These are phyloP conservation scores for Morus bassanus DNA, from an alignment of 2,797 vertebrate genomes.

Conservation along the genomic window DNA sequence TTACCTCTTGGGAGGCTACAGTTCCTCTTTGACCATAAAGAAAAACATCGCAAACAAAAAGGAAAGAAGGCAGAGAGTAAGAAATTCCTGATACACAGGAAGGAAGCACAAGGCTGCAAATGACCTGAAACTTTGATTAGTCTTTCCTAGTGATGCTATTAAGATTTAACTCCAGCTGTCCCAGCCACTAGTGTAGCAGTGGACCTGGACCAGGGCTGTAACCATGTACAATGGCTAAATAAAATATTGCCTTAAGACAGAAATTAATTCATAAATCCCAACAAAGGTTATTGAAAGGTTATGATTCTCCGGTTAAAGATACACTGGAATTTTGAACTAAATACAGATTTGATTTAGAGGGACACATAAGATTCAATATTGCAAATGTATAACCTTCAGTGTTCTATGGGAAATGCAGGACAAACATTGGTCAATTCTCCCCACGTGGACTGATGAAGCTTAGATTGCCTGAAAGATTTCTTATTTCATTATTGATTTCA, in stretches of 20 bases:
- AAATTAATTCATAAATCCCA: neutral
- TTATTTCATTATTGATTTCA: neutral
- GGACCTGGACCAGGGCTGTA: neutral
- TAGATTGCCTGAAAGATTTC: neutral
- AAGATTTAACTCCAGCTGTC: neutral
- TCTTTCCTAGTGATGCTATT: neutral
- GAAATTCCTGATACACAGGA: neutral
- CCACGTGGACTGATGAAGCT: neutral
- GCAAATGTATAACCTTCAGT: neutral
- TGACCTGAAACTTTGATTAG: neutral
- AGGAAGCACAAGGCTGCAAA: conserved; percentile 7
- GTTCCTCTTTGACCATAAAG: neutral
- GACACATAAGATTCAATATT: neutral
- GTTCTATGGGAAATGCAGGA: neutral
- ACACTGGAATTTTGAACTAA: neutral
- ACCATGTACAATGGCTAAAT: neutral
- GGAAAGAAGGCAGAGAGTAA: neutral
- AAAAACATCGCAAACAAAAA: neutral
- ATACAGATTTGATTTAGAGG: neutral
- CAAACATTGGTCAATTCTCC: neutral
- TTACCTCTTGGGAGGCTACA: neutral
- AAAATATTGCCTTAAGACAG: neutral
- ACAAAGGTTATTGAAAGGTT: neutral
- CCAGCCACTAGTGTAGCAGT: neutral
- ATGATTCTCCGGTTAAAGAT: neutral